phyloP scores from a whole-genome alignment of 2,888 invertebrate species.

The Ectemnius continuus region DNA sequence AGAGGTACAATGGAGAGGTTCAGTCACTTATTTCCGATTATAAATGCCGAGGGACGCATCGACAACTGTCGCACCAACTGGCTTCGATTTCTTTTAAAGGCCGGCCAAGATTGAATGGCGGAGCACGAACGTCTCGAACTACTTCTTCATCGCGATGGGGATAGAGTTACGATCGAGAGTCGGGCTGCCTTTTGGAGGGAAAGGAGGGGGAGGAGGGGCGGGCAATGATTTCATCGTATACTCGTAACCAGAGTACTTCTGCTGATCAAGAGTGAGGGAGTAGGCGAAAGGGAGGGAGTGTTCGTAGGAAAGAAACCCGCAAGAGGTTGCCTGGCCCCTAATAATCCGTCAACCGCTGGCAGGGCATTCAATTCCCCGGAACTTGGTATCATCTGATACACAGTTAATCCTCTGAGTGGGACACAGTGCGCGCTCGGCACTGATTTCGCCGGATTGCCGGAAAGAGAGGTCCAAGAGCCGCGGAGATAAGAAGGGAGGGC shows the following conservation, averaged over 20 bases:
- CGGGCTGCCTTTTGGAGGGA: neutral
- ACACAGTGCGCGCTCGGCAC: slow-evolving; percentile 52
- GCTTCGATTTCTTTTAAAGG: slow-evolving; percentile 14
- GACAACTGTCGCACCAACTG: slow-evolving; percentile 8
- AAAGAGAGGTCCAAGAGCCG: slow-evolving; percentile 29
- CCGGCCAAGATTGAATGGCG: neutral
- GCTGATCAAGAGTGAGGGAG: too few relatives aligned
- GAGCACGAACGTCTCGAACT: too few relatives aligned
- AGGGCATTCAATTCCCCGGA: slow-evolving; percentile 67
- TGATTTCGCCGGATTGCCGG: slow-evolving; percentile 48
- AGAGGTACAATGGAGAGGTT: slow-evolving; percentile 17
- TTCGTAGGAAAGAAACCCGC: neutral
- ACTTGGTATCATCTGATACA: slow-evolving; percentile 65
- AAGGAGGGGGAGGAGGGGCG: too few relatives aligned
- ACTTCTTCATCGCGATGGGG: neutral
- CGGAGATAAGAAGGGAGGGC: slow-evolving; percentile 10
- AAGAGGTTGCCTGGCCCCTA: slow-evolving; percentile 1
- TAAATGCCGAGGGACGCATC: slow-evolving; percentile 1
- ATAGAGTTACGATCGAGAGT: neutral
- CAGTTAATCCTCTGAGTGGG: slow-evolving; percentile 59
- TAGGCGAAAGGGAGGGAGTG: neutral
- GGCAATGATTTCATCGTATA: too few relatives aligned
- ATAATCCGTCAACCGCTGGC: slow-evolving; percentile 48
- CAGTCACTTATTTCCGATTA: slow-evolving; percentile 30
- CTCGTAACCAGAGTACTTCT: too few relatives aligned